phyloP scores from a whole-genome alignment of 2,888 invertebrate species.

The Smittia sp. region DNA sequence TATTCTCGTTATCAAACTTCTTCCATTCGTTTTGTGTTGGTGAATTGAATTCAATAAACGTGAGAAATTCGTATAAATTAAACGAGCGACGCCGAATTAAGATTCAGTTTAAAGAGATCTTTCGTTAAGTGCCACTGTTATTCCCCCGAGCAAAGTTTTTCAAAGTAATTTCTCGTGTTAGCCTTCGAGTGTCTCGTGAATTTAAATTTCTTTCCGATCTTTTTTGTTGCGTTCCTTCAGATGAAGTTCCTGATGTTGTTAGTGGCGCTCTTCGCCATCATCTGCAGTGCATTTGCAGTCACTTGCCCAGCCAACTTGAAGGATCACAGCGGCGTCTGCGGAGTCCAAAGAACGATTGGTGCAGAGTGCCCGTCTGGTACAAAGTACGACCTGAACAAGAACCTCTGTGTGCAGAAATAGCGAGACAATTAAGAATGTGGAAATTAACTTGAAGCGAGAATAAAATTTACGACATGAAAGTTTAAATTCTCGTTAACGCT shows the following conservation, averaged over 20 bases:
- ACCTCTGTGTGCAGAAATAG: conserved; percentile 12
- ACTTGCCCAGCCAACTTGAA: conserved; percentile 7
- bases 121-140: not conserved
- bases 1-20: too few species aligned
- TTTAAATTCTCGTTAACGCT: conserved; percentile 9
- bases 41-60: not conserved
- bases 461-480: not conserved
- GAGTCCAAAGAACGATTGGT: not conserved
- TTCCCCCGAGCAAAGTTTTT: not conserved
- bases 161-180: conserved; percentile 39
- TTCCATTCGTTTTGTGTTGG: too few species aligned
- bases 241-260: conserved; percentile 29
- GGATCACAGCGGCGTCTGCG: not conserved
- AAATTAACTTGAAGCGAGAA: not conserved
- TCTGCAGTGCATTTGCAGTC: conserved; percentile 3
- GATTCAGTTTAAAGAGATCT: conserved; percentile 10
- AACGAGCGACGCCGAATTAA: not conserved
- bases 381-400: conserved; percentile 9
- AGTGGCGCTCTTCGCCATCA: conserved; percentile 10
- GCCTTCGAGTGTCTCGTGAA: not conserved
- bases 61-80: conserved; percentile 1
- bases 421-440: not conserved
- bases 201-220: too few species aligned
- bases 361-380: conserved; percentile 6
- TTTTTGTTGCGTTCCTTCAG: not conserved